A percentile compares a stretch with the other conserved stretches of the same genome.
phyloP scores from a whole-genome alignment of 2,797 vertebrate genomes.

The Centropyge bicolor region DNA sequence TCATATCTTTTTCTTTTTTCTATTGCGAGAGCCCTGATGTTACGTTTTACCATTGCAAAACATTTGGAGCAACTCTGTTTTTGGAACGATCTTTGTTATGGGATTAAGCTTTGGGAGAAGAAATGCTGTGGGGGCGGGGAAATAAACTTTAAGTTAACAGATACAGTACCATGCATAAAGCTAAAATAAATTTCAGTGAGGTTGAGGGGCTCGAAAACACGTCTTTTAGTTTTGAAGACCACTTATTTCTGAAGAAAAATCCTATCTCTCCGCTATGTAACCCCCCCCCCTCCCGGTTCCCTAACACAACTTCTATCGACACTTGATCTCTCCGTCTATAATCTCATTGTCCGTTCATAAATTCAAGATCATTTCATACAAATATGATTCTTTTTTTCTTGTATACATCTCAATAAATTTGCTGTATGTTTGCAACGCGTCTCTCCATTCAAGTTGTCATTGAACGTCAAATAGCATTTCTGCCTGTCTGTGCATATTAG shows the following conservation, averaged over 20 bases:
- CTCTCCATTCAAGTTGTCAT: conserved; percentile 38
- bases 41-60: conserved; percentile 81
- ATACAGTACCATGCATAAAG: conserved; percentile 81
- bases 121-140: conserved; percentile 63
- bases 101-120: conserved; percentile 82
- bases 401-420: conserved; percentile 60
- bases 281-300: conserved; percentile 34
- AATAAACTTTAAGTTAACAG: conserved; percentile 48
- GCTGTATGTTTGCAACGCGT: conserved; percentile 42
- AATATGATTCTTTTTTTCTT: conserved; percentile 57
- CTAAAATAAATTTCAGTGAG: conserved; percentile 70
- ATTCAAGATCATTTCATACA: conserved; percentile 58
- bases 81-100: conserved; percentile 83
- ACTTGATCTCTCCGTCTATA: conserved; percentile 51
- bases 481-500: conserved; percentile 69
- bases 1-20: conserved; percentile 84
- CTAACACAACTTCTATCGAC: conserved; percentile 47
- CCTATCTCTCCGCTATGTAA: conserved; percentile 37
- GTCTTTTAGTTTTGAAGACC: conserved; percentile 66
- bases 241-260: conserved; percentile 52
- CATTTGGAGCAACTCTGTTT: conserved; percentile 85
- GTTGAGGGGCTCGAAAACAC: conserved; percentile 69
- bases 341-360: conserved; percentile 53
- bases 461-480: conserved; percentile 63
- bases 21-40: conserved; percentile 90